Conservation (phyloP, 2,113 vertebrate genomes). For the Isurus oxyrinchus region DNA sequence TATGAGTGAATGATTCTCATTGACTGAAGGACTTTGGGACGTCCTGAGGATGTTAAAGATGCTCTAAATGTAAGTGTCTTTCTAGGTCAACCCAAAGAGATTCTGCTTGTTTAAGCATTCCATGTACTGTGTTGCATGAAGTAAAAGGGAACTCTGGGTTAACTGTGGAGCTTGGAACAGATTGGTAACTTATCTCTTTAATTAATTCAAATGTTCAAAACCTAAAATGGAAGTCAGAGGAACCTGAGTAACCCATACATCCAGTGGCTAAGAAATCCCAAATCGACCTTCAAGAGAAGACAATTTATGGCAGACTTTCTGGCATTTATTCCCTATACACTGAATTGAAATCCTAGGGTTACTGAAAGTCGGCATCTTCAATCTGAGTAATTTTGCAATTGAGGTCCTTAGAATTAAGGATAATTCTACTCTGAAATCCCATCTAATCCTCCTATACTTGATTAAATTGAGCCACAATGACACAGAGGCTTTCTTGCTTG, state of each 20-base stretch:
- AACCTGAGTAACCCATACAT: background rate
- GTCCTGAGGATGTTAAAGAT: background rate
- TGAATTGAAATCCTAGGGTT: background rate
- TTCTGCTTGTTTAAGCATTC: background rate
- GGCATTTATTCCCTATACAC: background rate
- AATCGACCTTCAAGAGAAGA: background rate
- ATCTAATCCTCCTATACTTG: background rate
- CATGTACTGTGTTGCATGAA: background rate
- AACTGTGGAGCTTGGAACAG: background rate
- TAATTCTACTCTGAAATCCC: background rate
- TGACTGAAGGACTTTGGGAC: background rate
- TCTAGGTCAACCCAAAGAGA: background rate
- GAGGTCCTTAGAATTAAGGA: background rate
- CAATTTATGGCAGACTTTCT: background rate
- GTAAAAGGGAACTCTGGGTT: background rate
- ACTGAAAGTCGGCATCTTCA: background rate
- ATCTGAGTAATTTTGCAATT: background rate
- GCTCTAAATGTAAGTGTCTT: background rate
- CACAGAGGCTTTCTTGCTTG: background rate
- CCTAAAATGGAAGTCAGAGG: background rate
- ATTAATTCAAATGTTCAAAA: background rate
- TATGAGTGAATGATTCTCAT: background rate
- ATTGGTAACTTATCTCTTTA: background rate
- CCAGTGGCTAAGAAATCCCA: background rate
- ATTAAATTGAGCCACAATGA: background rate